phyloP scores from a whole-genome alignment of 2,113 vertebrate genomes.

The Corvus cornix region DNA sequence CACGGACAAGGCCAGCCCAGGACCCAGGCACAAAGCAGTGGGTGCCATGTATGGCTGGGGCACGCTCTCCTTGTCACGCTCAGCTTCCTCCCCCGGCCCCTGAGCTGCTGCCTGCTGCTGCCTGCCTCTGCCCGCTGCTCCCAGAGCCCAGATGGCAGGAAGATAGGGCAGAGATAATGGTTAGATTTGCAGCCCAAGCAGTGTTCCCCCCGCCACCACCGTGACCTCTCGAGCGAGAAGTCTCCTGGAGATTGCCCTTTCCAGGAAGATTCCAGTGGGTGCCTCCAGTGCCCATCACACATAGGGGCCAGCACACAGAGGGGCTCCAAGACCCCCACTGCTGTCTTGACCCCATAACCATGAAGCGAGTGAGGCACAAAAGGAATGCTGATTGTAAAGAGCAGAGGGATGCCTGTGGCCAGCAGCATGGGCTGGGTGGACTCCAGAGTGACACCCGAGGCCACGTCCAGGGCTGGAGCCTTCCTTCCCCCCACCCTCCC shows the following conservation, averaged over 20 bases:
- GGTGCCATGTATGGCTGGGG: not conserved
- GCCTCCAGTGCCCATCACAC: not conserved
- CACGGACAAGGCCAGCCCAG: fast-evolving
- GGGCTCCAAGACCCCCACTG: not conserved
- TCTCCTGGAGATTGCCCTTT: not conserved
- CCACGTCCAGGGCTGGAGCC: not conserved
- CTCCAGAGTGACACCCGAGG: not conserved
- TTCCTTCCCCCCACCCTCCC: not conserved
- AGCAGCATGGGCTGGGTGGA: not conserved
- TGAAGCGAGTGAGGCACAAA: not conserved
- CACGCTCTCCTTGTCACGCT: not conserved
- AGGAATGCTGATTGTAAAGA: not conserved
- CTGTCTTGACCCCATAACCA: fast-evolving
- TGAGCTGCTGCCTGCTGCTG: not conserved
- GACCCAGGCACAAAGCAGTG: not conserved
- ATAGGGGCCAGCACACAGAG: fast-evolving
- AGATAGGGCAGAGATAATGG: not conserved
- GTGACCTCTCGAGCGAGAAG: not conserved
- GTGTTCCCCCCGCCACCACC: fast-evolving
- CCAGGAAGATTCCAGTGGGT: fast-evolving
- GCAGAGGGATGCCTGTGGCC: not conserved
- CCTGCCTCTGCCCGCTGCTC: not conserved
- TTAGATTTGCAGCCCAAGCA: not conserved
- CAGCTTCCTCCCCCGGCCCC: not conserved
- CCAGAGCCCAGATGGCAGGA: not conserved